A percentile compares a stretch with the other conserved stretches of the same genome.
Conservation (phyloP, 2,113 vertebrate genomes). For the Entomyzon cyanotis region DNA sequence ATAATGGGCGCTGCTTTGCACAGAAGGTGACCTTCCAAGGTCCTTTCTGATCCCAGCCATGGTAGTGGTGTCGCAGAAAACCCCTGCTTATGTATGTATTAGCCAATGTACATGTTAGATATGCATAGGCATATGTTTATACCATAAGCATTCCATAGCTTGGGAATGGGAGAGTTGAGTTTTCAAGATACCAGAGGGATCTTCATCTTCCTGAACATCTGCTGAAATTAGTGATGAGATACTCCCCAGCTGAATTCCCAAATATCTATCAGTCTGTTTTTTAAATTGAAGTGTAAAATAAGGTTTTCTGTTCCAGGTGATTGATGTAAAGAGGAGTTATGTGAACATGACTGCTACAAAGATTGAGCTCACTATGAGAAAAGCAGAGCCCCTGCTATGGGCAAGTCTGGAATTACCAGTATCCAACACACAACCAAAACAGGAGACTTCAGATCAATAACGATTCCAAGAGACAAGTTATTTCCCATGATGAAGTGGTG, state of each 20-base stretch:
- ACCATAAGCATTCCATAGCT: neutral
- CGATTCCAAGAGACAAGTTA: neutral
- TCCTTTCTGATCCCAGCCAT: neutral
- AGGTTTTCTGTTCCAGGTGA: conserved; percentile 77
- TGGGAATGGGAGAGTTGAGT: neutral
- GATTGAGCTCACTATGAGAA: conserved; percentile 91
- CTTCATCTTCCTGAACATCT: neutral
- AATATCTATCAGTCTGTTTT: neutral
- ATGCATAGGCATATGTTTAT: too few species aligned
- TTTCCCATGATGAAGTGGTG: conserved; percentile 49
- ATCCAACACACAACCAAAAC: conserved; percentile 70
- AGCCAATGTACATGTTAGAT: rapidly evolving
- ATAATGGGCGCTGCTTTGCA: neutral
- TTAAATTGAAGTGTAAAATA: neutral
- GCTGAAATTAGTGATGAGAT: neutral
- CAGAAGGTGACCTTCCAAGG: neutral
- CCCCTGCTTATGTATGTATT: neutral
- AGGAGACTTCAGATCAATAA: conserved; percentile 64
- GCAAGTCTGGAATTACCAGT: conserved; percentile 90
- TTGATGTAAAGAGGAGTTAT: conserved; percentile 87
- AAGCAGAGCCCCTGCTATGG: conserved; percentile 92
- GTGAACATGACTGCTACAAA: conserved; percentile 95
- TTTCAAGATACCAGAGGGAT: neutral
- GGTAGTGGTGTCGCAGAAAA: neutral
- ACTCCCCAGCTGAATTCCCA: neutral